Percentiles rank a stretch among this genome's conserved stretches.
Evolutionary conservation across 1,140 invertebrate genomes (phyloP).

Genomic region (Cepaea nemoralis): DNA sequence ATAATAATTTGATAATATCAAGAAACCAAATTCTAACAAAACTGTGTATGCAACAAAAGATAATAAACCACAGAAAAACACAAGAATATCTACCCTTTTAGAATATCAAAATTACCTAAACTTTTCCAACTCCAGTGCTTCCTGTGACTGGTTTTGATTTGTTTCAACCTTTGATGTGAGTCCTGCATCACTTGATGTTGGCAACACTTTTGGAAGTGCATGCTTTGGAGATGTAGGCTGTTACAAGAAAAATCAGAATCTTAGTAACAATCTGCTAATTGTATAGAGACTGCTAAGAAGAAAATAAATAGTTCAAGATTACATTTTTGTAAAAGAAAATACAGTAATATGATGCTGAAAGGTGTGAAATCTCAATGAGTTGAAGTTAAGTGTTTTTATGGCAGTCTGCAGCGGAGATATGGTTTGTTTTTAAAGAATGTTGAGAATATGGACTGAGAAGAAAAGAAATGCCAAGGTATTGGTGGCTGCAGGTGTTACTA

Average conservation of each 20-base stretch:
- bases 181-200: conserved; percentile 47
- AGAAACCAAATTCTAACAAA: not conserved
- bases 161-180: conserved; percentile 51
- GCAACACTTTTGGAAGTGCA: conserved; percentile 24
- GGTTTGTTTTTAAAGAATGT: too few relatives aligned
- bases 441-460: too few relatives aligned
- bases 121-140: conserved; percentile 60
- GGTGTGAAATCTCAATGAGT: not conserved
- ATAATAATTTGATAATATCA: not conserved
- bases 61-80: not conserved
- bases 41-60: not conserved
- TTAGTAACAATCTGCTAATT: not conserved
- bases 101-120: conserved; percentile 58
- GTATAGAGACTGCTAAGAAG: not conserved
- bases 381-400: not conserved
- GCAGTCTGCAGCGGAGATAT: too few relatives aligned
- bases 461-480: too few relatives aligned
- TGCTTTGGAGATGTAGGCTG: conserved; percentile 59
- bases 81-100: not conserved
- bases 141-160: conserved; percentile 55
- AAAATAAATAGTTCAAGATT: not conserved
- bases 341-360: not conserved
- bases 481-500: too few relatives aligned
- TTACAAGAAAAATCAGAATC: conserved; percentile 15
- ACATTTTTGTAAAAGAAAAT: not conserved